phyloP scores from a whole-genome alignment of 2,888 invertebrate species.

The Lasioglossum oenotherae region DNA sequence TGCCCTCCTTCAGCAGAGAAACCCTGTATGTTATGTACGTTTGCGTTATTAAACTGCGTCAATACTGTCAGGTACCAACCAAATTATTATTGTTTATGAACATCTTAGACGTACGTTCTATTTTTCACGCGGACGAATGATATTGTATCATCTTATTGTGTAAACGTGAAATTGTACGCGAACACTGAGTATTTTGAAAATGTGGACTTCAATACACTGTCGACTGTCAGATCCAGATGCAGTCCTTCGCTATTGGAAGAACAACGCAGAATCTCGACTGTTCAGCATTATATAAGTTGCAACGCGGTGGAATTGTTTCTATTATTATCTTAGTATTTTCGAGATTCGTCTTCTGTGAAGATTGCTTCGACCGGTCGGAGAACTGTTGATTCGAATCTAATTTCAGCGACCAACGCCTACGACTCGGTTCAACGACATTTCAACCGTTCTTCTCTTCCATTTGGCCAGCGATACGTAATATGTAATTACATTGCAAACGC shows the following conservation, averaged over 20 bases:
- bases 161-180: not conserved
- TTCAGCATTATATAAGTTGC: not conserved
- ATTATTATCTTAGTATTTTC: slow-evolving; percentile 4
- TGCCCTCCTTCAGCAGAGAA: too few species aligned
- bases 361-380: not conserved
- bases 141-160: not conserved
- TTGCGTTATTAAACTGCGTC: too few species aligned
- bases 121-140: not conserved
- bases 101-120: too few species aligned
- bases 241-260: not conserved
- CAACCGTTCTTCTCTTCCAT: not conserved
- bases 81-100: too few species aligned
- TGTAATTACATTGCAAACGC: not conserved
- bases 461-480: not conserved
- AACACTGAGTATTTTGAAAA: not conserved
- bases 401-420: slow-evolving; percentile 1
- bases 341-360: not conserved
- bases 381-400: slow-evolving; percentile 14
- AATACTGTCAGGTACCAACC: too few species aligned
- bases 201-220: not conserved
- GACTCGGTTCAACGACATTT: not conserved
- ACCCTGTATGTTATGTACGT: too few species aligned
- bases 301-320: not conserved
- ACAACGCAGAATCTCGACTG: not conserved
- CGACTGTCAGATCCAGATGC: not conserved